Conservation (phyloP, 1,140 invertebrate genomes). For the Listronotus bonariensis region DNA sequence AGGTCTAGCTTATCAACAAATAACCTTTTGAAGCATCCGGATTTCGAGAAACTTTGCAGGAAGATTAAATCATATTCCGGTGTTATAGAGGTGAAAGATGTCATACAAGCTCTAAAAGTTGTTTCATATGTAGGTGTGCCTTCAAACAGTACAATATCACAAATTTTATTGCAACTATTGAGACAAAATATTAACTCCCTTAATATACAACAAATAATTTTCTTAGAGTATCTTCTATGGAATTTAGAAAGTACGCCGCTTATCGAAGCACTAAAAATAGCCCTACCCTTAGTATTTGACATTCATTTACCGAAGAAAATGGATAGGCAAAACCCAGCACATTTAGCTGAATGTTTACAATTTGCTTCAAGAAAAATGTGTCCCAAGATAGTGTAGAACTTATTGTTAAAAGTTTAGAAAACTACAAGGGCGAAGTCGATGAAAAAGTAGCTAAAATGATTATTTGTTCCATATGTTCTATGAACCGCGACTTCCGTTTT, state of each 20-base stretch:
- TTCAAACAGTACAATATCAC: slow-evolving; percentile 60
- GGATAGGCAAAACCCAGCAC: slow-evolving; percentile 58
- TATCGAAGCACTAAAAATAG: slow-evolving; percentile 63
- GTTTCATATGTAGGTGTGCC: slow-evolving; percentile 62
- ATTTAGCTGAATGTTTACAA: slow-evolving; percentile 59
- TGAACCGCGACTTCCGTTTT: slow-evolving; percentile 54
- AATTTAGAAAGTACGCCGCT: slow-evolving; percentile 59
- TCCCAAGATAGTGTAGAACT: slow-evolving; percentile 58
- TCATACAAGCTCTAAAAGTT: slow-evolving; percentile 62
- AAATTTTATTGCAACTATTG: slow-evolving; percentile 66
- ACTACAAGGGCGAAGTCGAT: slow-evolving; percentile 56
- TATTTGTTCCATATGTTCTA: slow-evolving; percentile 58
- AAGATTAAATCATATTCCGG: slow-evolving; percentile 60
- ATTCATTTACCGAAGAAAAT: slow-evolving; percentile 61
- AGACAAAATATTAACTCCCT: slow-evolving; percentile 64
- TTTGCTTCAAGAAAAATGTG: slow-evolving; percentile 59
- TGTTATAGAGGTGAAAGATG: slow-evolving; percentile 59
- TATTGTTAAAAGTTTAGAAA: slow-evolving; percentile 56
- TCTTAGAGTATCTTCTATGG: slow-evolving; percentile 62
- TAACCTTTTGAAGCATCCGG: slow-evolving; percentile 49
- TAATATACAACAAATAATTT: slow-evolving; percentile 64
- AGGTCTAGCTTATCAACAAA: slow-evolving; percentile 45
- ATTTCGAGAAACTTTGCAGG: slow-evolving; percentile 59
- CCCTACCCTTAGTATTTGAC: slow-evolving; percentile 67
- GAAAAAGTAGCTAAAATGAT: slow-evolving; percentile 57